Conservation (phyloP, 1,140 invertebrate genomes). For the Megathymus violae region DNA sequence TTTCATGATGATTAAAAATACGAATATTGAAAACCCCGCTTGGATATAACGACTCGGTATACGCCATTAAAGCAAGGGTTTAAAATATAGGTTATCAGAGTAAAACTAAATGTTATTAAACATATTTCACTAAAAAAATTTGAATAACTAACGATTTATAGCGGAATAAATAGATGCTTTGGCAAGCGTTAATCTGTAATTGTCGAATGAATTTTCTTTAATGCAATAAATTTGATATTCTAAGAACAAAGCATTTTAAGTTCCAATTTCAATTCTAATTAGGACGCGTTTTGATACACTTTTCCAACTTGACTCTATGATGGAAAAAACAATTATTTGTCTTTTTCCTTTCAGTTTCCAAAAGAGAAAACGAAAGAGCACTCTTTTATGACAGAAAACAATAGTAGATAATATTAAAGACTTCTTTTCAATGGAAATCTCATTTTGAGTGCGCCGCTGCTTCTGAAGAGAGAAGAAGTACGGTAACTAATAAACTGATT, state of each 20-base stretch:
- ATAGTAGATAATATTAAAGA: conserved; percentile 35
- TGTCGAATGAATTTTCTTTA: too few species aligned
- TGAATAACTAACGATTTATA: too few species aligned
- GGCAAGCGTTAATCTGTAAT: too few species aligned
- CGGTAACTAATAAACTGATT: conserved; percentile 22
- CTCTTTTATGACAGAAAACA: conserved; percentile 33
- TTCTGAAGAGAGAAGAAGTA: too few species aligned
- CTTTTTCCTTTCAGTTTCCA: conserved; percentile 27
- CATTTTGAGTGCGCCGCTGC: conserved; percentile 26
- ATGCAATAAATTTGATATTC: background rate
- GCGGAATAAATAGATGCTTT: too few species aligned
- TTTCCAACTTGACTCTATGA: conserved; percentile 24
- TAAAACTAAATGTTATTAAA: too few species aligned
- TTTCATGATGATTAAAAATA: too few species aligned
- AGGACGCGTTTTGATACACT: conserved; percentile 26
- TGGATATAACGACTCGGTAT: too few species aligned
- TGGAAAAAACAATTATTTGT: conserved; percentile 30
- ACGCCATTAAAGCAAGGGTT: too few species aligned
- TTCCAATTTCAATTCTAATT: conserved; percentile 34
- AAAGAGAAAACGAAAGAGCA: conserved; percentile 32
- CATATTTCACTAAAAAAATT: too few species aligned
- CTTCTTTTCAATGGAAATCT: conserved; percentile 31
- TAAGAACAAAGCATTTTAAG: conserved; percentile 14
- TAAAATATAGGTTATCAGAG: too few species aligned
- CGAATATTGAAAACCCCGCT: too few species aligned